Evolutionary conservation across 2,888 invertebrate species (phyloP).

Genomic region (Ptychoptera contaminata): DNA sequence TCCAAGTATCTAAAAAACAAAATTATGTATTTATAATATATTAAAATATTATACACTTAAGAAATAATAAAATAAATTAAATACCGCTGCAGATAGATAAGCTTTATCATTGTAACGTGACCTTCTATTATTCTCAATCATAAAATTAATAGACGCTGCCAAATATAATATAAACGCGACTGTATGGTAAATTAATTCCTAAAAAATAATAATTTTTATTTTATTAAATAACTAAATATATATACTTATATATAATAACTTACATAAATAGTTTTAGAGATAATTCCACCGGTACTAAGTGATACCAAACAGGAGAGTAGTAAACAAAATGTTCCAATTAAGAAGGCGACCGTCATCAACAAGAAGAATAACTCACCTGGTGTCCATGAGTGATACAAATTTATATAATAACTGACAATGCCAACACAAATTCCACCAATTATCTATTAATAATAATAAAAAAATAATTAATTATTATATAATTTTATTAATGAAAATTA

Average conservation of each 20-base stretch:
- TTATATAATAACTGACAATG: conserved; percentile 39
- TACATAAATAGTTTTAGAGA: conserved; percentile 49
- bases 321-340: conserved; percentile 64
- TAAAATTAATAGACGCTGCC: conserved; percentile 49
- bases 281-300: conserved; percentile 63
- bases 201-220: conserved; percentile 18
- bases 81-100: conserved; percentile 46
- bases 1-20: conserved; percentile 38
- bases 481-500: background rate
- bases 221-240: background rate
- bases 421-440: conserved; percentile 62
- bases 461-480: conserved; percentile 3
- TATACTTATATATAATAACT: conserved; percentile 11
- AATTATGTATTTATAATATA: too few species aligned
- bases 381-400: conserved; percentile 1
- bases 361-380: conserved; percentile 51
- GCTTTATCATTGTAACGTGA: conserved; percentile 39
- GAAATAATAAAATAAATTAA: conserved; percentile 35
- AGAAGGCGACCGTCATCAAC: conserved; percentile 56
- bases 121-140: conserved; percentile 43
- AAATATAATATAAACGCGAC: conserved; percentile 57
- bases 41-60: too few species aligned
- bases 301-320: conserved; percentile 60
- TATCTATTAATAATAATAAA: conserved; percentile 37
- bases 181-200: conserved; percentile 73